Evolutionary conservation across 2,888 invertebrate genomes (phyloP), one percentile per base, ranked within the genome.

Genomic region (Chydorus sphaericus): DNA sequence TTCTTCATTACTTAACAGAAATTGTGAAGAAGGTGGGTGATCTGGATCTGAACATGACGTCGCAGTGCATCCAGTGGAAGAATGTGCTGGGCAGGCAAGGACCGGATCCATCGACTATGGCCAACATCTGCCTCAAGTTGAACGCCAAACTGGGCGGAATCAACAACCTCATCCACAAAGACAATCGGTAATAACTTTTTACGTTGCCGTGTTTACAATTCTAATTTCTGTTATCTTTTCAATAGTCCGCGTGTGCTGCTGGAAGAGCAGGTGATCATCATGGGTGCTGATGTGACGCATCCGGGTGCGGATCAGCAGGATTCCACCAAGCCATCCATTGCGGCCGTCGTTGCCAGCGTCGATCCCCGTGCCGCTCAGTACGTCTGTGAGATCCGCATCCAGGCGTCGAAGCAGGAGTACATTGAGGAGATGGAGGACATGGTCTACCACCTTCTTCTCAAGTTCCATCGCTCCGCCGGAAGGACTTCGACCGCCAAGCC

Each of bases 221-320:
- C 5, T 44, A 1, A 44, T 7, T 23, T 10, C 23, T n/a, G n/a
- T n/a, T n/a, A n/a, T n/a, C n/a, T n/a, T n/a, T n/a, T n/a, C 4
- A 62, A 61, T 20, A 64, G 71, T 54, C 78, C 79, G 3, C 60
- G 52, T 10, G 10, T 39, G 54, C 26, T 65, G 18, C 67, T 82
- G 33, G 62, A 55, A 0, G 65, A 62, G 0, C 81, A 81, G 1
- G 75, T 76, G 14, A 79, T 83, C 77, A 76, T 83, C 18, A 75
- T 90, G 37, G 93, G 93, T 0, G 91, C 91, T 7, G 93, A 93
- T 70, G 92, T 93, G 6, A 91, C 92, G 0, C 93, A 93, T 73
- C 91, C 93, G 0, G 80, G 86, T 2, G 87, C 88, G 0, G 85
- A 85, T 58, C 79, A 83, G 68, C 75, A 68, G 5, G 71, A 66